Evolutionary conservation across 2,888 invertebrate species (phyloP).

Genomic region (Eilema caniola): DNA sequence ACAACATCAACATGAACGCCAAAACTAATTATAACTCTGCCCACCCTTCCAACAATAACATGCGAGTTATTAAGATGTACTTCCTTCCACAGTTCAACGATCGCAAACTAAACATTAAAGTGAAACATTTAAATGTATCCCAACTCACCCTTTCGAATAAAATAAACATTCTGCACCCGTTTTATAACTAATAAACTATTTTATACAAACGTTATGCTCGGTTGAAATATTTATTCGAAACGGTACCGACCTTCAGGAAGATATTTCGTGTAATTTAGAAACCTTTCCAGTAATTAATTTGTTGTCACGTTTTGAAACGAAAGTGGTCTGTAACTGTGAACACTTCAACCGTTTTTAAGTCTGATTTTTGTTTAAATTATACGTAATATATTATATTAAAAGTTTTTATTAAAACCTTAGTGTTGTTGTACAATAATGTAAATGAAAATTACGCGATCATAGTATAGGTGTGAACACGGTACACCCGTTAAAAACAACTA

Average conservation of each 20-base stretch:
- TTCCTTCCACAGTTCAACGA: constrained; percentile 30
- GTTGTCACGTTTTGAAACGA: not conserved
- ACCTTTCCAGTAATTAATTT: constrained; percentile 44
- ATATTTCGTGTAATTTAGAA: constrained; percentile 47
- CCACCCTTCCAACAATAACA: not conserved
- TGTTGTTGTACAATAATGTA: too few species aligned
- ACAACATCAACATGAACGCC: not conserved
- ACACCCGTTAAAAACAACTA: too few species aligned
- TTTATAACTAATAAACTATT: constrained; percentile 53
- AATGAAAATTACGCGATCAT: too few species aligned
- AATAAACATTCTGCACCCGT: constrained; percentile 43
- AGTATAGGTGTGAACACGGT: too few species aligned
- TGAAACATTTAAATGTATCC: constrained; percentile 42
- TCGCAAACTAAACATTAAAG: constrained; percentile 39
- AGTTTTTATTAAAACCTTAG: too few species aligned
- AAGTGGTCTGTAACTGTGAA: not conserved
- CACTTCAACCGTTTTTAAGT: not conserved
- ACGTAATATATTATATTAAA: not conserved
- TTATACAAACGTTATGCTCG: constrained; percentile 44
- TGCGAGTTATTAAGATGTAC: constrained; percentile 17
- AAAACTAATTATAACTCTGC: constrained; percentile 11
- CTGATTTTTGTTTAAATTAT: not conserved
- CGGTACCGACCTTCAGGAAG: constrained; percentile 38
- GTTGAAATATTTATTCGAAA: constrained; percentile 52
- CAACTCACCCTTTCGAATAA: constrained; percentile 40